These are phyloP conservation scores for Aethina tumida DNA, from an alignment of 1,140 invertebrate species.

Conservation along the genomic window DNA sequence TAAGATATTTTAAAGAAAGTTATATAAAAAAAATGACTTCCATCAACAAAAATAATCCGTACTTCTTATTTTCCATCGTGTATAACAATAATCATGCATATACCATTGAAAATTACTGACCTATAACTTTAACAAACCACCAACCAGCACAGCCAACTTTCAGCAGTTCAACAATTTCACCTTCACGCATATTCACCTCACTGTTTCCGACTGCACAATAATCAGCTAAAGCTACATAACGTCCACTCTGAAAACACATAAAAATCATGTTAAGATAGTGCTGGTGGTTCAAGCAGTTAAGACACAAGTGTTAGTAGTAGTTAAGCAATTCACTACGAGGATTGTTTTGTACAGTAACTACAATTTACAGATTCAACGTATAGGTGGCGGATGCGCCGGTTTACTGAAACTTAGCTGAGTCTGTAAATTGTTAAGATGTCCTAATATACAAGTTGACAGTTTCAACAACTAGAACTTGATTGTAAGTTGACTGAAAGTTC, in stretches of 20 bases:
- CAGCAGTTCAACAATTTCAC: conserved; percentile 75
- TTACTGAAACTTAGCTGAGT: too few relatives aligned
- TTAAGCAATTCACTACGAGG: too few relatives aligned
- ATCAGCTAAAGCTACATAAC: conserved; percentile 79
- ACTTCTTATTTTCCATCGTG: conserved; percentile 2
- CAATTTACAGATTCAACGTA: too few relatives aligned
- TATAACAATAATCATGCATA: neutral
- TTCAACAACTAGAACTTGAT: too few relatives aligned
- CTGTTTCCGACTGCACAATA: conserved; percentile 81
- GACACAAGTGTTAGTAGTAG: too few relatives aligned
- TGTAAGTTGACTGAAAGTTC: too few relatives aligned
- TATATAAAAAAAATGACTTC: neutral
- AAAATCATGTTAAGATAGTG: too few relatives aligned
- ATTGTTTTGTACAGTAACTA: too few relatives aligned
- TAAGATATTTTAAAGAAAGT: conserved; percentile 7
- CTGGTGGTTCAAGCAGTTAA: too few relatives aligned
- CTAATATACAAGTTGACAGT: too few relatives aligned
- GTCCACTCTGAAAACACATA: conserved; percentile 43
- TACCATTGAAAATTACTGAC: conserved; percentile 45
- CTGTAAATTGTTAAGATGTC: too few relatives aligned
- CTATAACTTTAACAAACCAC: conserved; percentile 85
- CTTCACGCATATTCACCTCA: conserved; percentile 81
- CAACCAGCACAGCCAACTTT: conserved; percentile 90
- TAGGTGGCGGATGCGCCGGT: too few relatives aligned
- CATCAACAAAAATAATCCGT: conserved; percentile 7